phyloP scores from a whole-genome alignment of 2,888 invertebrate genomes.

The Eristalis intricaria region DNA sequence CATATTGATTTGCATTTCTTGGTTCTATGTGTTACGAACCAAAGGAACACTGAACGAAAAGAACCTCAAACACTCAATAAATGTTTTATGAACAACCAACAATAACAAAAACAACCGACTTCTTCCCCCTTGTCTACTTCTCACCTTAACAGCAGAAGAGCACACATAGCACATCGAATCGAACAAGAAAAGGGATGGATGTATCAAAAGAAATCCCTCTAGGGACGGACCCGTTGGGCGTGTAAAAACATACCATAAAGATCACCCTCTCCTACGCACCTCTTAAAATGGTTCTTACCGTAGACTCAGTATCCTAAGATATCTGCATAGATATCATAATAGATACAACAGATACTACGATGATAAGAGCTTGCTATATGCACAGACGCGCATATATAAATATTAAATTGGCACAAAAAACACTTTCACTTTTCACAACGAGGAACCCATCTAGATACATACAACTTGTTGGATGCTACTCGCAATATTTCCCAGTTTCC shows the following conservation, averaged over 20 bases:
- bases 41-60: not conserved
- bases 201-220: slow-evolving; percentile 13
- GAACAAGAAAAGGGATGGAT: not conserved
- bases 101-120: slow-evolving; percentile 57
- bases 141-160: slow-evolving; percentile 9
- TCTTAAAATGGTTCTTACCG: slow-evolving; percentile 18
- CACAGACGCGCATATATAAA: slow-evolving; percentile 59
- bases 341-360: slow-evolving; percentile 19
- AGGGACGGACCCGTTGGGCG: slow-evolving; percentile 48
- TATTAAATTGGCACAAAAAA: slow-evolving; percentile 58
- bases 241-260: slow-evolving; percentile 58
- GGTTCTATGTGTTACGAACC: slow-evolving; percentile 12
- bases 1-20: slow-evolving; percentile 63
- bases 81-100: slow-evolving; percentile 56
- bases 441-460: slow-evolving; percentile 27
- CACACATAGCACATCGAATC: not conserved
- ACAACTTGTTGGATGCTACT: slow-evolving; percentile 67
- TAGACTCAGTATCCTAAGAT: slow-evolving; percentile 26
- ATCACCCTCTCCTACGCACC: slow-evolving; percentile 18
- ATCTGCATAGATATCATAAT: slow-evolving; percentile 48
- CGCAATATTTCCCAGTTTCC: slow-evolving; percentile 30
- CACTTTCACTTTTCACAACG: not conserved
- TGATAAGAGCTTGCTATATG: slow-evolving; percentile 32
- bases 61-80: slow-evolving; percentile 50
- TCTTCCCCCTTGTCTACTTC: not conserved